A percentile compares a stretch with the other conserved stretches of the same genome.
Evolutionary conservation across 2,888 invertebrate species (phyloP).

Genomic region (Rotaria magnacalcarata): DNA sequence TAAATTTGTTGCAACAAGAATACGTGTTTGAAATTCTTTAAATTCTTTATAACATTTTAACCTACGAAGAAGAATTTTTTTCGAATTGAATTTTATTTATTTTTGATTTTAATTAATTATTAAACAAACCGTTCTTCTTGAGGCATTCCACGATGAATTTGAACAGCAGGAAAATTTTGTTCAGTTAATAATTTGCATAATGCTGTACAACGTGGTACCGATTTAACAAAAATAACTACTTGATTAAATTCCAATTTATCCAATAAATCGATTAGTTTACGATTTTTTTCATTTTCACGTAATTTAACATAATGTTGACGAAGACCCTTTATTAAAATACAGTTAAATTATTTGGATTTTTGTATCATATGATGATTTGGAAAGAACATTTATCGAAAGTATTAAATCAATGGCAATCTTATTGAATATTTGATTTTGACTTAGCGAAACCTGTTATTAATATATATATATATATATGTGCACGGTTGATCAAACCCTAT

Average conservation of each 20-base stretch:
- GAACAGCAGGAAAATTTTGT: conserved; percentile 98
- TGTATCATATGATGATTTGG: too few species aligned
- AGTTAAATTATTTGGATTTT: too few species aligned
- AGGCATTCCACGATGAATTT: conserved; percentile 93
- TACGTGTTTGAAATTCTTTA: conserved; percentile 98
- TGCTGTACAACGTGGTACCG: conserved; percentile 94
- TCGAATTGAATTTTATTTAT: neutral
- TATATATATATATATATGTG: too few species aligned
- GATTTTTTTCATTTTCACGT: conserved; percentile 98
- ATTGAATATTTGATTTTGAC: too few species aligned
- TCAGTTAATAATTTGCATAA: conserved; percentile 86
- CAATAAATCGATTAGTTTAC: conserved; percentile 91
- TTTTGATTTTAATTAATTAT: too few species aligned
- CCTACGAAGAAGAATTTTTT: conserved; percentile 50
- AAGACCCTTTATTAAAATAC: conserved; percentile 65
- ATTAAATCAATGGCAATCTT: too few species aligned
- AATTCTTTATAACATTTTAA: conserved; percentile 94
- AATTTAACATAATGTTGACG: conserved; percentile 98
- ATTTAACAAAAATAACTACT: conserved; percentile 98
- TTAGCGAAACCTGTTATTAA: too few species aligned
- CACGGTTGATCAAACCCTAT: too few species aligned
- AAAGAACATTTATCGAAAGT: too few species aligned
- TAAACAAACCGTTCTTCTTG: conserved; percentile 76
- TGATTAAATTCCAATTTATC: conserved; percentile 98
- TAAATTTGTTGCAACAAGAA: conserved; percentile 93